A percentile compares a stretch with the other conserved stretches of the same genome.
These are phyloP conservation scores for Littorina saxatilis DNA, from an alignment of 1,140 invertebrate genomes.

Conservation along the genomic window DNA sequence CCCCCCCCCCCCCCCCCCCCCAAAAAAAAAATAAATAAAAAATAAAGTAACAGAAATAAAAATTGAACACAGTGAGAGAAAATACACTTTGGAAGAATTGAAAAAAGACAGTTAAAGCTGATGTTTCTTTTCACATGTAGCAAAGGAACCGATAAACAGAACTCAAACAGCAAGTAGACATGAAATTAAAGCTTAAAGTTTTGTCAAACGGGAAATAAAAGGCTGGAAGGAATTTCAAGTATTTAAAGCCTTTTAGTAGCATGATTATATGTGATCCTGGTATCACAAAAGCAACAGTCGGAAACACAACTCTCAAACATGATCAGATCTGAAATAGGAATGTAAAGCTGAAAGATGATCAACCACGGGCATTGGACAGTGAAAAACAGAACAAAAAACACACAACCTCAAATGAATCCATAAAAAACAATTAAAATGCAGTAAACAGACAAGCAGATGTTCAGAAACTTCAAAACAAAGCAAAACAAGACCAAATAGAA, in stretches of 20 bases:
- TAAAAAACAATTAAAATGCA: no score
- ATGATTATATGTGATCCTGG: background rate
- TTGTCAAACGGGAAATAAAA: no score
- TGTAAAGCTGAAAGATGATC: conserved; percentile 17
- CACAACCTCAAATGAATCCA: no score
- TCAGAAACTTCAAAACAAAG: no score
- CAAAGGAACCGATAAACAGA: no score
- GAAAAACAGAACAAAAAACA: background rate
- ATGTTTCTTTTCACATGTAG: no score
- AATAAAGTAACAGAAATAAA: background rate
- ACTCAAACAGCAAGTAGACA: no score
- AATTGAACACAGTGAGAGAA: background rate
- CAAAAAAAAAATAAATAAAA: background rate
- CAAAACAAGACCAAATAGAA: no score
- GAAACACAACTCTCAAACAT: background rate
- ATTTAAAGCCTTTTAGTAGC: conserved; percentile 1
- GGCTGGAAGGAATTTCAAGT: background rate
- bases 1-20: no score
- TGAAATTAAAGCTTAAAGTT: no score
- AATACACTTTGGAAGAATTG: background rate
- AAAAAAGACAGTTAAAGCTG: no score
- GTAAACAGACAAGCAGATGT: no score
- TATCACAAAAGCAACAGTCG: conserved; percentile 4
- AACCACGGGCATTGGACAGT: background rate
- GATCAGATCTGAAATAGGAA: conserved; percentile 17